phyloP scores from a whole-genome alignment of 2,113 vertebrate species.

The Tylochromis polylepis region DNA sequence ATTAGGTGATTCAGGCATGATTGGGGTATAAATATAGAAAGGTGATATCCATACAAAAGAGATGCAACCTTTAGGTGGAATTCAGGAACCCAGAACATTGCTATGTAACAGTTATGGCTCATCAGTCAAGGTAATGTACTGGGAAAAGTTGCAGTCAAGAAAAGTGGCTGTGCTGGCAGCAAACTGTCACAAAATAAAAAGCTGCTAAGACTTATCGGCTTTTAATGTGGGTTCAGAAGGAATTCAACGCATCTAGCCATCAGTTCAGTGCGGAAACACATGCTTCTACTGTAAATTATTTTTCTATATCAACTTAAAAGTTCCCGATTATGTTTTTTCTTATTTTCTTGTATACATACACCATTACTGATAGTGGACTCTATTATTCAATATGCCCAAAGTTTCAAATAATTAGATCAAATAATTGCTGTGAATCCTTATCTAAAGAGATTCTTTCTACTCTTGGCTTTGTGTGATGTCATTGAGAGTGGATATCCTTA shows the following conservation, averaged over 20 bases:
- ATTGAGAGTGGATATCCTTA: not conserved
- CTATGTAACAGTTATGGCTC: slow-evolving; percentile 1
- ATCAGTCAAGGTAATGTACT: slow-evolving; percentile 10
- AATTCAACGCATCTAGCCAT: not conserved
- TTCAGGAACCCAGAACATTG: slow-evolving; percentile 7
- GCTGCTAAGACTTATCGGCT: not conserved
- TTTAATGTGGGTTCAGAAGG: not conserved
- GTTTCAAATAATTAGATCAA: not conserved
- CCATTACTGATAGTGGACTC: not conserved
- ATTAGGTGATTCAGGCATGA: slow-evolving; percentile 57
- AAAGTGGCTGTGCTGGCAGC: not conserved
- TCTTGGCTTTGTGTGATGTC: not conserved
- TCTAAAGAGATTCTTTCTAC: not conserved
- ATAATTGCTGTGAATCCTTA: not conserved
- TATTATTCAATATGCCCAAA: not conserved
- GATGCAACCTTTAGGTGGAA: slow-evolving; percentile 49
- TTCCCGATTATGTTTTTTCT: not conserved
- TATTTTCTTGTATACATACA: not conserved
- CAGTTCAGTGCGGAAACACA: not conserved
- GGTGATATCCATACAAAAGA: slow-evolving; percentile 64
- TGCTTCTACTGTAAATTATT: not conserved
- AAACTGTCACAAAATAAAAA: not conserved
- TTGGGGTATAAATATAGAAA: slow-evolving; percentile 59
- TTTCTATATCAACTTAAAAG: not conserved
- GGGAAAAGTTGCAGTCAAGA: not conserved